A percentile compares a stretch with the other conserved stretches of the same genome.
Evolutionary conservation across 2,797 vertebrate genomes (phyloP).

Genomic region (Buceros bicornis): DNA sequence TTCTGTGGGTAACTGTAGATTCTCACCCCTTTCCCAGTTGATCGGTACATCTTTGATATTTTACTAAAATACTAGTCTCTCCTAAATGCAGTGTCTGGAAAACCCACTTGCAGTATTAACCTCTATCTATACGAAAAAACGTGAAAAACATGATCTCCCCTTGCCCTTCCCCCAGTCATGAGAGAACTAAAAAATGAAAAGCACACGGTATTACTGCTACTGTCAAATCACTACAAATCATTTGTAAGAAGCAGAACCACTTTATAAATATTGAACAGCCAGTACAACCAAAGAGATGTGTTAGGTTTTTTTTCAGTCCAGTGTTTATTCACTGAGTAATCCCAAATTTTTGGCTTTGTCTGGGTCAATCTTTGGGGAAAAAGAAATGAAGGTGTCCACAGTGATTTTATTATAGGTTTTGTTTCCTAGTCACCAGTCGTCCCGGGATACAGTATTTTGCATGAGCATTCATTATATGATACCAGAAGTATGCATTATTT

Average conservation of each 20-base stretch:
- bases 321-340: slow-evolving; percentile 53
- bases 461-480: slow-evolving; percentile 11
- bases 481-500: background rate
- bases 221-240: slow-evolving; percentile 20
- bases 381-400: slow-evolving; percentile 25
- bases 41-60: background rate
- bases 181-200: slow-evolving; percentile 33
- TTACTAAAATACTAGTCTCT: slow-evolving; percentile 18
- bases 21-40: background rate
- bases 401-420: slow-evolving; percentile 49
- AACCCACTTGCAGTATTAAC: background rate
- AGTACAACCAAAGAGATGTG: background rate
- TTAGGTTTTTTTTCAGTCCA: background rate
- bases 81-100: background rate
- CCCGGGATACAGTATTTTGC: slow-evolving; percentile 33
- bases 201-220: slow-evolving; percentile 2
- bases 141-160: background rate
- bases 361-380: background rate
- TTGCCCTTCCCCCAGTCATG: background rate
- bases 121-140: background rate
- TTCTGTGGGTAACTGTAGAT: background rate
- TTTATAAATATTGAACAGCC: slow-evolving; percentile 6
- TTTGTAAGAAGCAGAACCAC: background rate
- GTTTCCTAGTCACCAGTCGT: slow-evolving; percentile 34
- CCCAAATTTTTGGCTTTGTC: slow-evolving; percentile 36